Percentiles rank a stretch among this genome's conserved stretches.
Conservation (phyloP, 2,113 vertebrate genomes). For the Tragelaphus strepsiceros region DNA sequence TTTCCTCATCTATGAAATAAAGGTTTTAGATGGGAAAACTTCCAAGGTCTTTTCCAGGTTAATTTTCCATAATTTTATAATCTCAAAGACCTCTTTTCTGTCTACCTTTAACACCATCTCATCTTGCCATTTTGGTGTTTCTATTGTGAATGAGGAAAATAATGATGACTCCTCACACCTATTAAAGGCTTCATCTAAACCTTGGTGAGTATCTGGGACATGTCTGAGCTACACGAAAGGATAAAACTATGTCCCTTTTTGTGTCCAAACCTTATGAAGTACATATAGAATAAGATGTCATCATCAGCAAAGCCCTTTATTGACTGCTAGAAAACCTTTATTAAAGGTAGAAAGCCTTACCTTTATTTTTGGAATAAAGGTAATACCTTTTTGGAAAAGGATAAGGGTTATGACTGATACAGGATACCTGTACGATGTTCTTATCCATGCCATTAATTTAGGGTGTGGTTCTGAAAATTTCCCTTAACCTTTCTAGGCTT, state of each 20-base stretch:
- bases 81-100: background rate
- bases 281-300: background rate
- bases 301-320: background rate
- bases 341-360: background rate
- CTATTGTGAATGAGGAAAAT: background rate
- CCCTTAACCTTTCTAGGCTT: background rate
- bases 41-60: background rate
- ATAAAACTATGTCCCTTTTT: background rate
- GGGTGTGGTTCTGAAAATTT: background rate
- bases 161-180: background rate
- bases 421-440: background rate
- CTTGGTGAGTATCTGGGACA: background rate
- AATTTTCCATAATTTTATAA: background rate
- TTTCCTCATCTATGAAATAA: background rate
- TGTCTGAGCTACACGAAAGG: background rate
- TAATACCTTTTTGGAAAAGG: background rate
- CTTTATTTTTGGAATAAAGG: background rate
- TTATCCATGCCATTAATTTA: background rate
- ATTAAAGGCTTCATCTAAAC: background rate
- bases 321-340: background rate
- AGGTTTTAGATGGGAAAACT: background rate
- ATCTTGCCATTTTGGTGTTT: background rate
- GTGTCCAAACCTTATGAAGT: background rate
- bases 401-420: background rate
- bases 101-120: background rate